A percentile compares a stretch with the other conserved stretches of the same genome.
Evolutionary conservation across 2,888 invertebrate species (phyloP).

Genomic region (Cephonodes hylas): DNA sequence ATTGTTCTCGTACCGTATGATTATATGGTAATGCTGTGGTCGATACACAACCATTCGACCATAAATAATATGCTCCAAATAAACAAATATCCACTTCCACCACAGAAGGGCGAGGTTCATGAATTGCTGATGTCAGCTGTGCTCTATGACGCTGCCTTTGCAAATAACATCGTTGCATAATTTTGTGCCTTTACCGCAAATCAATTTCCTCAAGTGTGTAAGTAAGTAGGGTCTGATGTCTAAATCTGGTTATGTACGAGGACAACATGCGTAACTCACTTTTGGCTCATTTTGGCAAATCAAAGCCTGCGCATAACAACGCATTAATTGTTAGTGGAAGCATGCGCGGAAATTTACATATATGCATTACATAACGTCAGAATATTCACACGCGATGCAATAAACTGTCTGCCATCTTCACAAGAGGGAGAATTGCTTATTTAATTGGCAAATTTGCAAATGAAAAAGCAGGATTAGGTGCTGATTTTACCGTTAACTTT

Average conservation of each 20-base stretch:
- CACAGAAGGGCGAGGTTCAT: constrained; percentile 48
- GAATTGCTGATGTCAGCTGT: constrained; percentile 67
- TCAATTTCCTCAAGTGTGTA: constrained; percentile 38
- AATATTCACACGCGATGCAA: constrained; percentile 1
- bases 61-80: constrained; percentile 50
- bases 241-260: not conserved
- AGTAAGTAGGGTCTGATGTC: not conserved
- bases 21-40: constrained; percentile 31
- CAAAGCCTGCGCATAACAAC: not conserved
- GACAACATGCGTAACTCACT: no score
- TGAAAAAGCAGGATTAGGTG: not conserved
- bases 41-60: constrained; percentile 28
- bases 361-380: constrained; percentile 3
- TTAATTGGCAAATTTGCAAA: not conserved
- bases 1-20: not conserved
- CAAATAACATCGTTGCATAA: constrained; percentile 60
- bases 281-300: not conserved
- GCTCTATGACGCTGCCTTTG: constrained; percentile 52
- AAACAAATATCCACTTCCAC: constrained; percentile 48
- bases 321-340: constrained; percentile 2
- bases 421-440: not conserved
- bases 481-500: not conserved
- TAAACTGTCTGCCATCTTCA: not conserved
- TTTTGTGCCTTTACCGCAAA: constrained; percentile 43
- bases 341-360: not conserved